Evolutionary conservation across 2,888 invertebrate species (phyloP), one percentile per base, ranked within the genome.

Genomic region (Carpatolechia fugitivella): DNA sequence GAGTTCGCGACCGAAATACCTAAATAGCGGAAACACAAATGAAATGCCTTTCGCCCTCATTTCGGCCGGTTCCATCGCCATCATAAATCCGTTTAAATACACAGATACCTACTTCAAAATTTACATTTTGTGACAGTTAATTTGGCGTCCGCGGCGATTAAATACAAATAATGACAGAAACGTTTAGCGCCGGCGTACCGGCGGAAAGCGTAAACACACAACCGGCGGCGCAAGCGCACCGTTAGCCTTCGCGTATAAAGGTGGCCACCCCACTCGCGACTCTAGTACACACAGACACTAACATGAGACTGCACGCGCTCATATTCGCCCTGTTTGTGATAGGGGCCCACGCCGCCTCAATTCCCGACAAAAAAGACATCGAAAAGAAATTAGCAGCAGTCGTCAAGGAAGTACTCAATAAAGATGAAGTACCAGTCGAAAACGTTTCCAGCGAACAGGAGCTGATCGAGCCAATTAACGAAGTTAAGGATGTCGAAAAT

Each of bases 191-290:
- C 60, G 50, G 55, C 61, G 60, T 57, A 57, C 63, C 53, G 60
- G 60, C 71, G 70, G 72, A 74, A 69, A 77, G 70, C 69, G 74
- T 78, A 78, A 81, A 79, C 77, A 82, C 61, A 64, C 63, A 63
- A 59, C 69, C 64, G 66, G 65, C 63, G 69, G 62, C 66, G 63
- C 56, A 60, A 60, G 63, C n/a, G 66, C 72, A 88, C 89, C 89
- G 89, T 89, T 89, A 89, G 63, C 58, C 68, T 61, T 60, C 59
- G 60, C 68, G 76, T 89, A 89, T 89, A 89, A 84, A 89, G 74
- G 78, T 56, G 55, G 61, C 57, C 64, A 63, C 60, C 71, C 68
- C 72, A 62, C 69, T 66, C 63, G 70, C 68, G 68, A 67, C 69
- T 64, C 60, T 69, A 82, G 84, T 81, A 66, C 69, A 62, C 65